Evolutionary conservation across 2,888 invertebrate genomes (phyloP).

Genomic region (Luperina testacea): DNA sequence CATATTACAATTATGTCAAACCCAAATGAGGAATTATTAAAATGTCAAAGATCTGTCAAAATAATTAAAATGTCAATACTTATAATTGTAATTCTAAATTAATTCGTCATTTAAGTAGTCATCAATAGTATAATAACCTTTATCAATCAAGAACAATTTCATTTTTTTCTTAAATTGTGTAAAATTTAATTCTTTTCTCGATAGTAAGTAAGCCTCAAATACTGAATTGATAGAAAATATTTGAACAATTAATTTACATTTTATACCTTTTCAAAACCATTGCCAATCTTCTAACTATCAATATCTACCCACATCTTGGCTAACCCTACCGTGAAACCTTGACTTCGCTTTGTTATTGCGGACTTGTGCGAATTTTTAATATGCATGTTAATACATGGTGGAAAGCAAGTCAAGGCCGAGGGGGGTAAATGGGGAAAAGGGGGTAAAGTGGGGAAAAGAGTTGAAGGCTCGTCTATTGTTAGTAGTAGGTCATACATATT

Average conservation of each 20-base stretch:
- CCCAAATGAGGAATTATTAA: too few species aligned
- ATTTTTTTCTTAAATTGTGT: too few species aligned
- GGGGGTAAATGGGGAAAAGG: not conserved
- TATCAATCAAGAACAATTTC: too few species aligned
- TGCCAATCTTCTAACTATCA: conserved; percentile 30
- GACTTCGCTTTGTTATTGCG: conserved; percentile 51
- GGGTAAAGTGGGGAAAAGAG: conserved; percentile 9
- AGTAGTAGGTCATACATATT: conserved; percentile 46
- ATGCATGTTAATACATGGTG: conserved; percentile 46
- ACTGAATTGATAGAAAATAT: not conserved
- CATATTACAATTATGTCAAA: too few species aligned
- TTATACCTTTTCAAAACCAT: not conserved
- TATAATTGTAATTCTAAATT: too few species aligned
- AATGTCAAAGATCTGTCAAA: too few species aligned
- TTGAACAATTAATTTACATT: not conserved
- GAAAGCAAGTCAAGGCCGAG: conserved; percentile 46
- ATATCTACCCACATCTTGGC: conserved; percentile 30
- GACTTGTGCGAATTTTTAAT: conserved; percentile 59
- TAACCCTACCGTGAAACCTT: conserved; percentile 36
- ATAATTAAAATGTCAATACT: too few species aligned
- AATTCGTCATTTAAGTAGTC: too few species aligned
- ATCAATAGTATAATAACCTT: too few species aligned
- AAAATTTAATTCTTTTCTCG: too few species aligned
- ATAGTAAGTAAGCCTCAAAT: not conserved
- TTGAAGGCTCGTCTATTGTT: conserved; percentile 56